Evolutionary conservation across 2,797 vertebrate species (phyloP).

Genomic region (Trachops cirrhosus): DNA sequence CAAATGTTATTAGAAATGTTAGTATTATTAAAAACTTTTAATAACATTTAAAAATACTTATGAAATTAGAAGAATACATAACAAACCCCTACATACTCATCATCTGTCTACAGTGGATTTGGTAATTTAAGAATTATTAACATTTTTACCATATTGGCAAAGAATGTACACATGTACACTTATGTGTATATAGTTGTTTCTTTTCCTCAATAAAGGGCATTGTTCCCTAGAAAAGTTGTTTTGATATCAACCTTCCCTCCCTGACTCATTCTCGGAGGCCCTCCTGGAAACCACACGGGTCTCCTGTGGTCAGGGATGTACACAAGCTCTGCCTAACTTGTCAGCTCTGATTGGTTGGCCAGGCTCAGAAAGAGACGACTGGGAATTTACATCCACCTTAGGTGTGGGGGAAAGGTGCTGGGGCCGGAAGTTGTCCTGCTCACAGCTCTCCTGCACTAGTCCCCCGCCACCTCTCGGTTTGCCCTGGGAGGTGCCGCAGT

Average conservation of each 20-base stretch:
- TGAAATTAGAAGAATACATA: background rate
- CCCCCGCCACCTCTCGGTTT: background rate
- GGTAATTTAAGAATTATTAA: background rate
- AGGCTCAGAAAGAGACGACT: background rate
- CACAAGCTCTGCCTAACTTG: background rate
- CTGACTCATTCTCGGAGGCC: background rate
- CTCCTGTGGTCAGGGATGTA: background rate
- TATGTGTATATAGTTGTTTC: background rate
- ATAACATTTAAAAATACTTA: background rate
- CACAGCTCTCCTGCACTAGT: background rate
- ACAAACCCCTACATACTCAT: background rate
- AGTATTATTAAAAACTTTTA: background rate
- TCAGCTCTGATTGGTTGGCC: background rate
- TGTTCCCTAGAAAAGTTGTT: background rate
- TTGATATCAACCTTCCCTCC: background rate
- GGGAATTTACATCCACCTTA: background rate
- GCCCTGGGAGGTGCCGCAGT: background rate
- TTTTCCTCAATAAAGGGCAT: background rate
- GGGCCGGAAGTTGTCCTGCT: background rate
- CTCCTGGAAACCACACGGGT: background rate
- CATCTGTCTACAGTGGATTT: background rate
- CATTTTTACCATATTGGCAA: background rate
- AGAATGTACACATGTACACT: background rate
- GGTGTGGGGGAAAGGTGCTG: no score
- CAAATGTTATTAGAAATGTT: background rate